Percentiles rank a stretch among this genome's conserved stretches.
Conservation (phyloP, 2,113 vertebrate genomes). For the Erpornis zantholeuca region DNA sequence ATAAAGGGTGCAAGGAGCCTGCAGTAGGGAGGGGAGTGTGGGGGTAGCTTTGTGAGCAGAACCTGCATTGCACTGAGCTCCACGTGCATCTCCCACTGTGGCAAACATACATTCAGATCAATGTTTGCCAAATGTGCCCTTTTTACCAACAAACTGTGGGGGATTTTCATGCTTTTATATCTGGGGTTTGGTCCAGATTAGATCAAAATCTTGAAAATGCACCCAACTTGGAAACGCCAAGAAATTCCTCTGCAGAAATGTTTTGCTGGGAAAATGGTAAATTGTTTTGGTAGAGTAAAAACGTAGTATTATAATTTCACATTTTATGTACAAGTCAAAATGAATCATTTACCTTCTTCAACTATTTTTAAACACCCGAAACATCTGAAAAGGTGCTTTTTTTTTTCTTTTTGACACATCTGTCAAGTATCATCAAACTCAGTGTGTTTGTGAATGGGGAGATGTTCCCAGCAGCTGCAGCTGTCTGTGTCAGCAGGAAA, state of each 20-base stretch:
- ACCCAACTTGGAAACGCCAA: accelerated
- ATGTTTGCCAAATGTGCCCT: not conserved
- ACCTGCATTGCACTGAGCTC: not conserved
- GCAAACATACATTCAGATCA: not conserved
- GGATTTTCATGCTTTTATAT: not conserved
- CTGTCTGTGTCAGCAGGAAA: not conserved
- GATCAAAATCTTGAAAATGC: not conserved
- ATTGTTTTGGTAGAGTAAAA: not conserved
- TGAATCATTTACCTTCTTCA: not conserved
- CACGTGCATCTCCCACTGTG: accelerated
- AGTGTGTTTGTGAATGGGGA: not conserved
- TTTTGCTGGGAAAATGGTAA: not conserved
- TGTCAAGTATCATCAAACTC: not conserved
- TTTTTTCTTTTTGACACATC: not conserved
- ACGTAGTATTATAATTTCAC: not conserved
- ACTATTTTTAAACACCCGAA: not conserved
- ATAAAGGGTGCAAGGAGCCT: not conserved
- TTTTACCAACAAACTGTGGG: accelerated
- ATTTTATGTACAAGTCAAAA: not conserved
- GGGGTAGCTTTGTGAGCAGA: not conserved
- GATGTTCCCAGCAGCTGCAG: not conserved
- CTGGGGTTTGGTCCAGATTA: not conserved
- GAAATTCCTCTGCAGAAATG: not conserved
- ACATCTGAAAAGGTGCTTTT: not conserved
- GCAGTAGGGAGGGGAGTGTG: not conserved